Base-by-base conservation (phyloP, 2,797 vertebrate species). In the Gymnothorax reevesii region DNA sequence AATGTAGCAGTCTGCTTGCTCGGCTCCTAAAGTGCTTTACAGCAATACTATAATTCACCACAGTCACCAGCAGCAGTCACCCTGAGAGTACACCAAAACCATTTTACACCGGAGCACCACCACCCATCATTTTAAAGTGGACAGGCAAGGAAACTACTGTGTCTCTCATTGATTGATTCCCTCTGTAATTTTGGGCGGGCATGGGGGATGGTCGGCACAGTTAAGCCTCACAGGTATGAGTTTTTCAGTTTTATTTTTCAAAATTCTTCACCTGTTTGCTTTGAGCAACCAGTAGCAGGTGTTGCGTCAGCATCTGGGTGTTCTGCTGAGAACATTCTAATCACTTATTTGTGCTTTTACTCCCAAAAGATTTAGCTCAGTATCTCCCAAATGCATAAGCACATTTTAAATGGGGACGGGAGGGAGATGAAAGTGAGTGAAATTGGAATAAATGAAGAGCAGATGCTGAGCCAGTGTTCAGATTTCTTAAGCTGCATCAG, bases 91-190 rank as follows among this genome's bases (percentile, higher is more conserved):
- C 25, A 20, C 69, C n/a, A 27, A 27, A 71, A 27, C 69, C 25
- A 25, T 71, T 71, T 71, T 71, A 27, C 69, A 71, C 69, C n/a
- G 2, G 25, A 71, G 8, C 15, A 25, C 62, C 62, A n/a, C 62
- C 62, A 66, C 62, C 22, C 62, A 66, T 66, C 62, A 66, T 66
- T 66, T 66, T 66, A 20, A 66, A 66, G 62, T 66, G 69, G 69
- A 27, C n/a, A 71, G 25, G 25, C 10, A 10, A 71, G 69, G 25
- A 33, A 71, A 12, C 69, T 33, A 33, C 69, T 8, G 62, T 66
- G 62, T n/a, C 62, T 71, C 69, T 71, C 69, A 27, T 71, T 71
- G 69, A 71, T 71, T 3, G 69, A 71, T 33, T 71, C 69, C 25
- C 69, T 10, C 7, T n/a, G 7, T 71, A 71, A 71, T 71, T 75